Base-by-base conservation (phyloP, 2,797 vertebrate species). In the Spinibarbus caldwelli region DNA sequence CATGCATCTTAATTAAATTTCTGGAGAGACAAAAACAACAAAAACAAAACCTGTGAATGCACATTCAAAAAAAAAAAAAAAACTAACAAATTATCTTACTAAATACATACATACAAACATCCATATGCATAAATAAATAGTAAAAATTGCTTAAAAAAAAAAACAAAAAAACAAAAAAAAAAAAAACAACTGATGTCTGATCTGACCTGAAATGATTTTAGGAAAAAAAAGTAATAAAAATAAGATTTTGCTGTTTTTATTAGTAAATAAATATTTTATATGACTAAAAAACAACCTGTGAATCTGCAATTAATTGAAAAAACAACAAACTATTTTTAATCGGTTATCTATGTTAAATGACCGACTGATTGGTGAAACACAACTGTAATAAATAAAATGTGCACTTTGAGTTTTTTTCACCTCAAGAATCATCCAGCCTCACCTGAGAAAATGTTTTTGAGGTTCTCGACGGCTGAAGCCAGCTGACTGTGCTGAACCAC, bases 401-500 rank as follows among this genome's bases (percentile, higher is more conserved):
- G n/a, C n/a, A n/a, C n/a, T n/a, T 34, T 34, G n/a, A n/a, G 31
- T 34, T 57, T 57, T 23, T 7, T 23, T 54, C 1, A 54, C 9
- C 11, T 62, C 57, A 2, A 29, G 26, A 11, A 62, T 5, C 59
- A 62, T 29, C n/a, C 1, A 2, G 59, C 5, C 62, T 70, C 45
- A 81, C 64, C 79, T 71, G 97, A 99, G 92, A 99, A 99, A 80
- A 99, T 99, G 92, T 98, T 99, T 91, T 99, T 99, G 15, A 99
- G 97, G 92, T 99, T 99, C 87, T 99, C 98, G 89, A 99, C 98
- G 3, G 98, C 98, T 0, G 98, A 97, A 15, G 98, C 98, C 67
- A 99, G 93, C 91, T 99, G 98, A 88, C 98, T 99, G 89, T 99
- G 98, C 89, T 99, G 97, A 15, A 98, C 97, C 15, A 99, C 98